Percentiles rank a stretch among this genome's conserved stretches.
Conservation (phyloP, 2,888 invertebrate genomes). For the Arenicola marina region DNA sequence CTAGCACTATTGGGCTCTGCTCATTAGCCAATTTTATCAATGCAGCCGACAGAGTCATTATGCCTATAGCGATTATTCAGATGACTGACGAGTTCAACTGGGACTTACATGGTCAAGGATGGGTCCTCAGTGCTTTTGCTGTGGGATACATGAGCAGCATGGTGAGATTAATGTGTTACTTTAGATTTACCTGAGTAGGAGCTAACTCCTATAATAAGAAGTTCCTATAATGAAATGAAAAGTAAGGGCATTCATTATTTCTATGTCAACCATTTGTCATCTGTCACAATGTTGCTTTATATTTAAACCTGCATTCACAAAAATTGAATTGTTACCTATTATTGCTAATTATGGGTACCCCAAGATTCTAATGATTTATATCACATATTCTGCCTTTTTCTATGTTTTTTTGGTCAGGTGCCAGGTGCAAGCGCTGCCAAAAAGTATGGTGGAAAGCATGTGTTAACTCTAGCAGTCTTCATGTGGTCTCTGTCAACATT, state of each 20-base stretch:
- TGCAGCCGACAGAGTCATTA: conserved; percentile 76
- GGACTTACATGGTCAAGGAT: conserved; percentile 74
- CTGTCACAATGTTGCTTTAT: too few species aligned
- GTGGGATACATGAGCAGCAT: conserved; percentile 78
- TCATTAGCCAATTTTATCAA: conserved; percentile 78
- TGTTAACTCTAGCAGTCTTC: conserved; percentile 72
- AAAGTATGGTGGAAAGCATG: conserved; percentile 72
- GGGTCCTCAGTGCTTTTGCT: conserved; percentile 77
- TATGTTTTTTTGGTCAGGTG: conserved; percentile 59
- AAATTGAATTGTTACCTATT: too few species aligned
- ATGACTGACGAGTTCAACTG: conserved; percentile 75
- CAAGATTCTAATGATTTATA: too few species aligned
- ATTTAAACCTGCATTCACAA: too few species aligned
- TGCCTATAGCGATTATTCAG: conserved; percentile 77
- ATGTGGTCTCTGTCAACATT: conserved; percentile 76
- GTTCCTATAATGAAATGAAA: too few species aligned
- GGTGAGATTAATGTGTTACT: too few species aligned
- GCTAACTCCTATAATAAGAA: too few species aligned
- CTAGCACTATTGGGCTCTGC: conserved; percentile 68
- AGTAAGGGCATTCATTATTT: too few species aligned
- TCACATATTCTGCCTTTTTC: too few species aligned
- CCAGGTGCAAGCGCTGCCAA: conserved; percentile 73
- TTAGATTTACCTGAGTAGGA: too few species aligned
- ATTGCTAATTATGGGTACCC: too few species aligned
- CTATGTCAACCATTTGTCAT: too few species aligned